Evolutionary conservation across 2,888 invertebrate species (phyloP).

Genomic region (Sepioteuthis lessoniana): DNA sequence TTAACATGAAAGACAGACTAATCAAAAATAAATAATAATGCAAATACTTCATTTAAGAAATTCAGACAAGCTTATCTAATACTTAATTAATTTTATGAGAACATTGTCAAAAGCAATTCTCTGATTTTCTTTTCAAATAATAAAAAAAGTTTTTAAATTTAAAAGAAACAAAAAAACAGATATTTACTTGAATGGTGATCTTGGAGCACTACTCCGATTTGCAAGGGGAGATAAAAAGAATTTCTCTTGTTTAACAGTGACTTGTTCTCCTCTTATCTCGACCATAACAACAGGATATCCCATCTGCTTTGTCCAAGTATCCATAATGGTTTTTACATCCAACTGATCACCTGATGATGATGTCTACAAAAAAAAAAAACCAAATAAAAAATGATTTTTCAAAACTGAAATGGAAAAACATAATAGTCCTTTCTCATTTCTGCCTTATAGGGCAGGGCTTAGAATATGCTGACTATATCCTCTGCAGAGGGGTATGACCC

Average conservation of each 20-base stretch:
- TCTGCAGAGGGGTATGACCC: no score
- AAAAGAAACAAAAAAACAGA: background rate
- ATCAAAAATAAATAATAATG: no score
- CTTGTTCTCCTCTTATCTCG: slow-evolving; percentile 59
- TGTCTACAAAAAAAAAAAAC: background rate
- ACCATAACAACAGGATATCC: slow-evolving; percentile 70
- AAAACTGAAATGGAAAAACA: no score
- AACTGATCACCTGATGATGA: slow-evolving; percentile 52
- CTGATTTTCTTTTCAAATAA: background rate
- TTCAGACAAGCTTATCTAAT: no score
- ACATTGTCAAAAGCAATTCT: no score
- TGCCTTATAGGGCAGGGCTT: no score
- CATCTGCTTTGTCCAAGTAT: slow-evolving; percentile 73
- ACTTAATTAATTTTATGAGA: no score
- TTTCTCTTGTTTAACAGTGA: slow-evolving; percentile 62
- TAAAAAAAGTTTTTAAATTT: background rate
- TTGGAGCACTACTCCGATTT: slow-evolving; percentile 51
- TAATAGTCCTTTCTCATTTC: no score
- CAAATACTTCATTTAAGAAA: no score
- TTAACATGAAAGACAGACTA: no score
- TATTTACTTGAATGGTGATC: slow-evolving; percentile 61
- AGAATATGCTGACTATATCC: no score
- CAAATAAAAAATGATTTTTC: background rate
- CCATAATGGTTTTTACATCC: slow-evolving; percentile 67
- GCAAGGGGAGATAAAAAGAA: slow-evolving; percentile 60